Conservation (phyloP, 2,797 vertebrate species). For the Sorex maritimensis region DNA sequence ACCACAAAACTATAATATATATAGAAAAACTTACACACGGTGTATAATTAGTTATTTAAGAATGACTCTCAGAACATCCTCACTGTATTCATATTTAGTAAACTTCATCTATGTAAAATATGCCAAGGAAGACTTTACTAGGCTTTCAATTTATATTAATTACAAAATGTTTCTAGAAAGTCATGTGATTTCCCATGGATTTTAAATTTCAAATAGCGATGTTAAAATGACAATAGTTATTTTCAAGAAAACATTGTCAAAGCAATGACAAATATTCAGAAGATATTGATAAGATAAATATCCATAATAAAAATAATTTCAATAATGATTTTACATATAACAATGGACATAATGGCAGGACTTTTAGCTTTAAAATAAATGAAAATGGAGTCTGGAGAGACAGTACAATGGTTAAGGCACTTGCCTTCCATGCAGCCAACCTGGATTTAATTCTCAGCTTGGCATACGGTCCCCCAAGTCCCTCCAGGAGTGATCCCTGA, state of each 20-base stretch:
- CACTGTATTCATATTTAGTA: not conserved
- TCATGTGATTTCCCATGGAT: not conserved
- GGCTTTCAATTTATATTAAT: not conserved
- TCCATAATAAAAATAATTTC: not conserved
- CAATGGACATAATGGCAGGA: no score
- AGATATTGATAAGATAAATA: not conserved
- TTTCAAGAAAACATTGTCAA: not conserved
- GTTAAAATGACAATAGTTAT: not conserved
- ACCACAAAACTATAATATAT: no score
- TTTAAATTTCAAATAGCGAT: not conserved
- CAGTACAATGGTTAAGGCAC: no score
- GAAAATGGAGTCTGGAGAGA: no score
- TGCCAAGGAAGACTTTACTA: not conserved
- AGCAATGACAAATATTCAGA: not conserved
- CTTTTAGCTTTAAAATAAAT: no score
- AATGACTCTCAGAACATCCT: not conserved
- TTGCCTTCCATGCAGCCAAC: no score
- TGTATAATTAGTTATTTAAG: not conserved
- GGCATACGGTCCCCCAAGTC: no score
- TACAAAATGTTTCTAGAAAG: not conserved
- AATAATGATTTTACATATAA: not conserved
- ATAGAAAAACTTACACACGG: not conserved
- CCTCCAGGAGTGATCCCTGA: no score
- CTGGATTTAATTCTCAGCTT: no score
- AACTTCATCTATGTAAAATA: not conserved